These are phyloP conservation scores for Artemisiospiza belli DNA, from an alignment of 2,113 vertebrate genomes.

Conservation along the genomic window DNA sequence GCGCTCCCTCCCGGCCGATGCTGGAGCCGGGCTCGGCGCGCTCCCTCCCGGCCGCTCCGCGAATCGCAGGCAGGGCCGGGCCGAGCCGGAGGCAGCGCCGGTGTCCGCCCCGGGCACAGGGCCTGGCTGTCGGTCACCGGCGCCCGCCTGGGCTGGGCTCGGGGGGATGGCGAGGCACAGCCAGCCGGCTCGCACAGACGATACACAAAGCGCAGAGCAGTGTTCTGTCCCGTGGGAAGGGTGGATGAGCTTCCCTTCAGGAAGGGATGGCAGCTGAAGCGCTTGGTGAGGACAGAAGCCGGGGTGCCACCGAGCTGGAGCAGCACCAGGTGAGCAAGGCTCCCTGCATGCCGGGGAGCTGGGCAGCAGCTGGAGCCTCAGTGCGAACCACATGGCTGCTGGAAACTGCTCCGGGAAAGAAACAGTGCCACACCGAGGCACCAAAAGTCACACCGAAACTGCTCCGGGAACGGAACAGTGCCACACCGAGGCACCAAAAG, in stretches of 20 bases:
- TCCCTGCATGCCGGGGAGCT: not conserved
- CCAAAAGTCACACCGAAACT: no score
- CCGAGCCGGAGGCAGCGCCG: no score
- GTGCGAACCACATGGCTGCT: not conserved
- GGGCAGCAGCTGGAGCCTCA: fast-evolving
- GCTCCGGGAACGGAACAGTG: not conserved
- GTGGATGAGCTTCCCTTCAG: not conserved
- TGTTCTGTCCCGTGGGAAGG: fast-evolving
- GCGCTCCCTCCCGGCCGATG: not conserved
- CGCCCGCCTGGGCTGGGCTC: not conserved
- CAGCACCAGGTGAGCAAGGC: not conserved
- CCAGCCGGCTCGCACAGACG: not conserved
- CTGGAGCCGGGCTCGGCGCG: not conserved
- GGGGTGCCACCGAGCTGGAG: not conserved
- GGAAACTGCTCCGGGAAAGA: not conserved
- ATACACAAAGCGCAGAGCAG: not conserved
- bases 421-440: no score
- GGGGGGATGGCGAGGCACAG: not conserved
- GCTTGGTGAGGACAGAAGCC: not conserved
- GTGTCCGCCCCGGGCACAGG: no score
- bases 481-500: fast-evolving
- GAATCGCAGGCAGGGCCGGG: not conserved
- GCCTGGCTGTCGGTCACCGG: not conserved
- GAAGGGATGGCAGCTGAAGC: not conserved
- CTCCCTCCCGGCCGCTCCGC: not conserved